These are phyloP conservation scores for Drosophila chauvacae DNA, from an alignment of 1,140 invertebrate genomes.

Conservation along the genomic window DNA sequence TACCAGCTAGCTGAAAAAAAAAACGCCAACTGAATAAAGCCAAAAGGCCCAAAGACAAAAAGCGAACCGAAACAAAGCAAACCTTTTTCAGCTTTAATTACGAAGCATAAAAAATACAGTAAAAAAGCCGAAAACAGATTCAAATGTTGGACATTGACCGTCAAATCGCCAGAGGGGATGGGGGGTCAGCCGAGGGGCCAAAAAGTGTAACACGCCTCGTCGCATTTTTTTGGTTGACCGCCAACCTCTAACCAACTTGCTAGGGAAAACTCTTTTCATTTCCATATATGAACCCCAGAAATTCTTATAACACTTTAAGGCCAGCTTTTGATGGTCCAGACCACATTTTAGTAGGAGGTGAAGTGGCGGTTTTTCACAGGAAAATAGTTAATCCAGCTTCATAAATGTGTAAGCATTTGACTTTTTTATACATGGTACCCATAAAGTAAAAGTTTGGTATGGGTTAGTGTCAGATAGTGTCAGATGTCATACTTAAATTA, in stretches of 20 bases:
- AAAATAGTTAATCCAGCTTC: neutral
- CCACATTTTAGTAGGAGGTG: constrained; percentile 1
- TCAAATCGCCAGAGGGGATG: constrained; percentile 22
- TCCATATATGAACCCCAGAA: neutral
- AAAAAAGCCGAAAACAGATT: constrained; percentile 38
- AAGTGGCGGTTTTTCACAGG: neutral
- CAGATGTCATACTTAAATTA: too few relatives aligned
- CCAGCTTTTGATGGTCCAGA: constrained; percentile 6
- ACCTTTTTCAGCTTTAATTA: constrained; percentile 47
- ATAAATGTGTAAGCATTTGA: neutral
- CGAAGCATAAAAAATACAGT: constrained; percentile 44
- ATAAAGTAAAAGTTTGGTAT: too few relatives aligned
- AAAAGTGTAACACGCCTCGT: constrained; percentile 50
- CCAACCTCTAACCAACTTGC: constrained; percentile 3
- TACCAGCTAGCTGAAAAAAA: constrained; percentile 2
- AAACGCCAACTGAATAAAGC: neutral
- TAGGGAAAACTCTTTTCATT: neutral
- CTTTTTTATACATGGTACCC: neutral
- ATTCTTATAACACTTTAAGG: constrained; percentile 7
- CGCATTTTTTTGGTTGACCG: constrained; percentile 39
- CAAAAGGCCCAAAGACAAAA: constrained; percentile 26
- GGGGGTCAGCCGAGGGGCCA: neutral
- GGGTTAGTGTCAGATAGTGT: too few relatives aligned
- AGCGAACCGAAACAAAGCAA: constrained; percentile 34
- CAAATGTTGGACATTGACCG: constrained; percentile 46